Conservation (phyloP, 2,797 vertebrate species). For the Champsocephalus gunnari region DNA sequence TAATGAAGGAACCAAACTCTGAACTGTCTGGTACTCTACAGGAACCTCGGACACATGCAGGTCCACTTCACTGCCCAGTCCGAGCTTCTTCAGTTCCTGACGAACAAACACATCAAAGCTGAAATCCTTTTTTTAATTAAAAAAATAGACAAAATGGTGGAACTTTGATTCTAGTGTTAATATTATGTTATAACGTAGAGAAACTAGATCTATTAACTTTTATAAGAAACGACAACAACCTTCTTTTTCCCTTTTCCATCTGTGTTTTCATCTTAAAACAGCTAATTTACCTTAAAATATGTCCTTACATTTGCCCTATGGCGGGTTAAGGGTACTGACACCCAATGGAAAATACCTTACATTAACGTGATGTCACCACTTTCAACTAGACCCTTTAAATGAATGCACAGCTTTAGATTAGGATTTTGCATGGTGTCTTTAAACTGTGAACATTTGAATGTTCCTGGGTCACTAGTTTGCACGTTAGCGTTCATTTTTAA, state of each 20-base stretch:
- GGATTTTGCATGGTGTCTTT: background rate
- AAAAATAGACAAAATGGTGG: background rate
- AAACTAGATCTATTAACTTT: background rate
- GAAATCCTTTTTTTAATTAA: background rate
- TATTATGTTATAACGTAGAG: background rate
- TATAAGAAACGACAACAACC: background rate
- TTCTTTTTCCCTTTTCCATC: background rate
- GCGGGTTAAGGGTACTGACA: background rate
- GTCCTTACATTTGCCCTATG: too few species aligned
- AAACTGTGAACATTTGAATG: background rate
- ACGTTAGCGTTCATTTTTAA: background rate
- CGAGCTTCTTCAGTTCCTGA: constrained; percentile 95
- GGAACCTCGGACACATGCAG: constrained; percentile 93
- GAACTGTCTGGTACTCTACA: constrained; percentile 94
- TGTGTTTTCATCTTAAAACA: background rate
- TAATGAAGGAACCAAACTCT: constrained; percentile 91
- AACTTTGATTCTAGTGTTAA: background rate
- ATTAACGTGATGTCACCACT: background rate
- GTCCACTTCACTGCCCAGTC: constrained; percentile 90
- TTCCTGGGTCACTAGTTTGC: background rate
- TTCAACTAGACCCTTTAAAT: background rate
- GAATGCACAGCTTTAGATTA: too few species aligned
- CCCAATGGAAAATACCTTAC: background rate
- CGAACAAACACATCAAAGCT: constrained; percentile 3
- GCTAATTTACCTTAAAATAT: background rate